A percentile compares a stretch with the other conserved stretches of the same genome.
Evolutionary conservation across 2,113 vertebrate species (phyloP).

Genomic region (Zootoca vivipara): DNA sequence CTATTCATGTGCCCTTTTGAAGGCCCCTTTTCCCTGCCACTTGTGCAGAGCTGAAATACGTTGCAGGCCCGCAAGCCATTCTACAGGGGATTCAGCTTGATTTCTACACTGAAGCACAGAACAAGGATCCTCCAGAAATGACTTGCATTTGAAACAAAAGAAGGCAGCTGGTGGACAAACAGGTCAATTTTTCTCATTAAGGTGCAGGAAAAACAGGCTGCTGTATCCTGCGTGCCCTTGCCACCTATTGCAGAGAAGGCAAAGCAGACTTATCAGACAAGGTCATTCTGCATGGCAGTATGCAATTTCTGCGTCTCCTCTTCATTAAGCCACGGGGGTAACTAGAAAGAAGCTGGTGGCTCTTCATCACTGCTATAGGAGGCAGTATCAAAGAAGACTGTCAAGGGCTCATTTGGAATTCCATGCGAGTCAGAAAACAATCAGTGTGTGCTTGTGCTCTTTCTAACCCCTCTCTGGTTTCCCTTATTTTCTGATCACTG

Average conservation of each 20-base stretch:
- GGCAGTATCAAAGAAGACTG: constrained; percentile 28
- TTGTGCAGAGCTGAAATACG: not conserved
- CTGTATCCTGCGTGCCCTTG: constrained; percentile 42
- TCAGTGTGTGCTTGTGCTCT: not conserved
- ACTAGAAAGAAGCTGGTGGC: constrained; percentile 45
- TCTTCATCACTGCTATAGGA: constrained; percentile 35
- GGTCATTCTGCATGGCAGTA: constrained; percentile 57
- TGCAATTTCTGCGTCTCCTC: constrained; percentile 56
- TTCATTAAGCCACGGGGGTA: constrained; percentile 70
- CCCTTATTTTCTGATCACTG: not conserved
- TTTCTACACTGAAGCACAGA: constrained; percentile 38
- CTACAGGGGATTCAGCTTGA: constrained; percentile 5
- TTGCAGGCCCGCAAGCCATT: not conserved
- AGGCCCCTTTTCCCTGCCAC: not conserved
- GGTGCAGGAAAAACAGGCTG: constrained; percentile 39
- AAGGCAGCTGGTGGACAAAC: constrained; percentile 64
- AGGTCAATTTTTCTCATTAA: constrained; percentile 77
- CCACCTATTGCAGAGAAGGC: constrained; percentile 64
- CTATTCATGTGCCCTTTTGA: not conserved
- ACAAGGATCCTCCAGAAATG: constrained; percentile 50
- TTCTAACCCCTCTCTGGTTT: not conserved
- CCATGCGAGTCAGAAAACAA: not conserved
- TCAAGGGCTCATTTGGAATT: constrained; percentile 32
- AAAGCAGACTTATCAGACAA: constrained; percentile 63
- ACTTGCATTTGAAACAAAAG: constrained; percentile 55